Evolutionary conservation across 35 echinoderm and acorn worm genomes (phyloP).

Genomic region (Heliocidaris tuberculata): DNA sequence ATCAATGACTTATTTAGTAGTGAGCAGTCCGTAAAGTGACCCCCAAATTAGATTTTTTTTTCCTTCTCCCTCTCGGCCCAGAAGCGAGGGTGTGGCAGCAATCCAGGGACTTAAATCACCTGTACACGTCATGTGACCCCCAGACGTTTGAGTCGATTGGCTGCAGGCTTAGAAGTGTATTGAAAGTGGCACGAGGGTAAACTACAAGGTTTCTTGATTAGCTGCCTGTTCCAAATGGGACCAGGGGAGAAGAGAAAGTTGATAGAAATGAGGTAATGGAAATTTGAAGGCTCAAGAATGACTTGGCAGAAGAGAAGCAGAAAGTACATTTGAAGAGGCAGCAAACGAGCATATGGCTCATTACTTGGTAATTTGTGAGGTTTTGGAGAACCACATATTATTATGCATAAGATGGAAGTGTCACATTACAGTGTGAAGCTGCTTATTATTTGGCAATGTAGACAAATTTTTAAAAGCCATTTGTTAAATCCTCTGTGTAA

Average conservation of each 20-base stretch:
- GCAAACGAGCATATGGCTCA: not conserved
- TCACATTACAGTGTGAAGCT: too few species aligned
- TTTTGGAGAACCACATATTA: not conserved
- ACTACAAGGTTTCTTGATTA: slow-evolving; percentile 4
- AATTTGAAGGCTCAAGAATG: slow-evolving; percentile 1
- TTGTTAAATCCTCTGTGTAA: too few species aligned
- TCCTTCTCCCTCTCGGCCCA: not conserved
- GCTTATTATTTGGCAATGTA: too few species aligned
- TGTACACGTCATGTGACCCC: not conserved
- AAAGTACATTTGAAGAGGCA: slow-evolving; percentile 11
- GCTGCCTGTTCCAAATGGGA: not conserved
- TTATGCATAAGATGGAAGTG: not conserved
- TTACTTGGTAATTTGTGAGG: not conserved
- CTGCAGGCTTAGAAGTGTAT: not conserved
- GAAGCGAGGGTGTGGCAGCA: not conserved
- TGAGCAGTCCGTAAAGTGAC: not conserved
- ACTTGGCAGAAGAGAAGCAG: not conserved
- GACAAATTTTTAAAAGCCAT: too few species aligned
- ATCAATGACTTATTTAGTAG: not conserved
- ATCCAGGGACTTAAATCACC: not conserved
- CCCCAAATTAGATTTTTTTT: not conserved
- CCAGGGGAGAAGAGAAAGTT: not conserved
- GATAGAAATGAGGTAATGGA: not conserved
- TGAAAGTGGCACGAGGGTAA: not conserved
- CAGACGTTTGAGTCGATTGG: not conserved